Conservation (phyloP, 2,888 invertebrate genomes). For the Dermolepida albohirtum region DNA sequence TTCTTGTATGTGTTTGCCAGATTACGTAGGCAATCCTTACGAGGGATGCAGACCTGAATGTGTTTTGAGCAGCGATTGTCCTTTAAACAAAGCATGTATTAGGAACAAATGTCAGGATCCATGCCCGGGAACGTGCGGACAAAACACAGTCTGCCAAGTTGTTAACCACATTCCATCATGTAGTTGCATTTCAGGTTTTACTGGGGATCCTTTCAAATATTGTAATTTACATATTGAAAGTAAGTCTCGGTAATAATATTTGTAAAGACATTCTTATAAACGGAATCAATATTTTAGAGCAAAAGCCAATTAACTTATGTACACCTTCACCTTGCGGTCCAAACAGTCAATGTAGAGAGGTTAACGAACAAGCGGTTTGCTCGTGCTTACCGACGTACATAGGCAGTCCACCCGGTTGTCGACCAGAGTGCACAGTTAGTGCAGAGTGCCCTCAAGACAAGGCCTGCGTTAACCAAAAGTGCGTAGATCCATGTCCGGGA, state of each 20-base stretch:
- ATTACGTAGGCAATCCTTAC: constrained; percentile 82
- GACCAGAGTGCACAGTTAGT: constrained; percentile 70
- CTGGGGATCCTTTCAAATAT: constrained; percentile 81
- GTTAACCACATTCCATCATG: constrained; percentile 79
- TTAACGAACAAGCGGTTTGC: constrained; percentile 70
- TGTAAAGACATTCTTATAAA: constrained; percentile 53
- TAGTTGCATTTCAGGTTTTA: constrained; percentile 77
- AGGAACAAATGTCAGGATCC: constrained; percentile 82
- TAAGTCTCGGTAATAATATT: constrained; percentile 66
- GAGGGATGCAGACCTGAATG: constrained; percentile 83
- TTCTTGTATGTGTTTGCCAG: constrained; percentile 77
- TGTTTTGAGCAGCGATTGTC: constrained; percentile 78
- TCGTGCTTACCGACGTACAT: constrained; percentile 71
- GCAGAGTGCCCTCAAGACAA: constrained; percentile 68
- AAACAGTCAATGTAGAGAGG: constrained; percentile 78
- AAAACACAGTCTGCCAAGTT: constrained; percentile 78
- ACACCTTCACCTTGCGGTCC: constrained; percentile 83
- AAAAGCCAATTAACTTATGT: constrained; percentile 68
- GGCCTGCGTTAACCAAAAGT: constrained; percentile 61
- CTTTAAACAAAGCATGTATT: constrained; percentile 77
- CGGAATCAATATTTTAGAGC: constrained; percentile 48
- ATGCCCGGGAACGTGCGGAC: constrained; percentile 82
- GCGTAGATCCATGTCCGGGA: constrained; percentile 67
- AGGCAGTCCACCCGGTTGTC: constrained; percentile 72
- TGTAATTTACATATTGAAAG: constrained; percentile 65